A percentile compares a stretch with the other conserved stretches of the same genome.
Evolutionary conservation across 2,113 vertebrate species (phyloP).

Genomic region (Poecile atricapillus): DNA sequence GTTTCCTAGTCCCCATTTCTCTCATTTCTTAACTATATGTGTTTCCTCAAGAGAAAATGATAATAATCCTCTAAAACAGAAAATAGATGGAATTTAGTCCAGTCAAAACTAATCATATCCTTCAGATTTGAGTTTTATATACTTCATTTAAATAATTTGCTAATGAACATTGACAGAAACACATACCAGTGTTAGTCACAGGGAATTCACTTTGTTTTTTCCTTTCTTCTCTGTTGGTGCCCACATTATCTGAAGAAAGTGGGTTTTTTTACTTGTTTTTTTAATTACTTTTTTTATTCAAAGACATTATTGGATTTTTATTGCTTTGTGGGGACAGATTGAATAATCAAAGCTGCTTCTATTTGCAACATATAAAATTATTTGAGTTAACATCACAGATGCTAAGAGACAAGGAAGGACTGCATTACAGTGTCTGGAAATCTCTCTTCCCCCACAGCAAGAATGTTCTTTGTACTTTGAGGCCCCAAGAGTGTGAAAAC

Average conservation of each 20-base stretch:
- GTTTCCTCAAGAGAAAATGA: conserved; percentile 1
- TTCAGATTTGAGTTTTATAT: conserved; percentile 1
- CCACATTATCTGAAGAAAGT: background rate
- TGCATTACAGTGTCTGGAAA: background rate
- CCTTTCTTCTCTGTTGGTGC: background rate
- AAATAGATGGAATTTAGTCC: conserved; percentile 13
- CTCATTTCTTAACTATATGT: conserved; percentile 29
- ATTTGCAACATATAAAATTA: background rate
- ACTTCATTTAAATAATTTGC: background rate
- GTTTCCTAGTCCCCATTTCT: background rate
- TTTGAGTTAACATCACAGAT: background rate
- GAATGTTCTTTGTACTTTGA: background rate
- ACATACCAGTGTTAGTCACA: background rate
- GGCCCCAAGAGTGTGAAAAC: background rate
- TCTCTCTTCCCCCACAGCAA: background rate
- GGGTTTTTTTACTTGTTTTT: fast-evolving
- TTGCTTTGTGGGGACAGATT: background rate
- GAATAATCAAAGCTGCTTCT: background rate
- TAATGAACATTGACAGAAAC: background rate
- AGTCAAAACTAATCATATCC: background rate
- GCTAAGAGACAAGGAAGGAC: background rate
- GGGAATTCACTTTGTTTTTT: background rate
- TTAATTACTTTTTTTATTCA: background rate
- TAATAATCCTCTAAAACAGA: conserved; percentile 31
- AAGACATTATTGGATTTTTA: background rate